Base-by-base conservation (phyloP, 92 coral and sea anemone genomes). In the Chrysogorgia sp. region DNA sequence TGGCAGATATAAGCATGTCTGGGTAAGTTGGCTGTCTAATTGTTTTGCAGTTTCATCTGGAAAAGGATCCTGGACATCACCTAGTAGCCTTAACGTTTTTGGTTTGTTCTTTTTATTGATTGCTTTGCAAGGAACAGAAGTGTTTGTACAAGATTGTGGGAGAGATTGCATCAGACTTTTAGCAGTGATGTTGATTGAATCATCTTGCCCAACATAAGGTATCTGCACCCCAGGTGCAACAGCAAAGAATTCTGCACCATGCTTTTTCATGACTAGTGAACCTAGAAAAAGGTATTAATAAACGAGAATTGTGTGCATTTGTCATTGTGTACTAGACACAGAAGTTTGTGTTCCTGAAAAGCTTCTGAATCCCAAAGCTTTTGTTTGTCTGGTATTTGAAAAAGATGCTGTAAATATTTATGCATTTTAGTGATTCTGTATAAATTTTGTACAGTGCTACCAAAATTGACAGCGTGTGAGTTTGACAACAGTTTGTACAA, bases 211-310 rank as follows among this genome's bases (percentile, higher is more conserved):
- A 81, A 94, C 98, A 64, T 91, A 91, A 21, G 97, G 98, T 20
- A 92, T 86, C 57, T 94, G 98, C 10, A 94, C 92, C 28, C 98
- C 97, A 33, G 90, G 83, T 2, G 98, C 98, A 17, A 92, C 94
- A 4, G 98, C 89, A 63, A 94, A 94, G 65, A 94, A 84, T 75
- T 94, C 96, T 15, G 96, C 97, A 17, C 98, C 96, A 63, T 86
- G 90, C 7, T 33, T 50, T 37, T 88, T 78, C 80, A 85, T 88
- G n/a, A 85, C 40, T 37, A 90, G 86, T 17, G 97, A 91, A 22
- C 45, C 76, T 69, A 69, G 9, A 30, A 65, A 23, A 65, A 65
- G 47, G 22, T 8, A 65, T n/a, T 8, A n/a, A n/a, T n/a, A n/a
- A n/a, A n/a, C n/a, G n/a, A n/a, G n/a, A n/a, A n/a, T n/a, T n/a